Evolutionary conservation across 2,888 invertebrate species (phyloP), one percentile per base, ranked within the genome.

Genomic region (Reticulitermes lucifugus): DNA sequence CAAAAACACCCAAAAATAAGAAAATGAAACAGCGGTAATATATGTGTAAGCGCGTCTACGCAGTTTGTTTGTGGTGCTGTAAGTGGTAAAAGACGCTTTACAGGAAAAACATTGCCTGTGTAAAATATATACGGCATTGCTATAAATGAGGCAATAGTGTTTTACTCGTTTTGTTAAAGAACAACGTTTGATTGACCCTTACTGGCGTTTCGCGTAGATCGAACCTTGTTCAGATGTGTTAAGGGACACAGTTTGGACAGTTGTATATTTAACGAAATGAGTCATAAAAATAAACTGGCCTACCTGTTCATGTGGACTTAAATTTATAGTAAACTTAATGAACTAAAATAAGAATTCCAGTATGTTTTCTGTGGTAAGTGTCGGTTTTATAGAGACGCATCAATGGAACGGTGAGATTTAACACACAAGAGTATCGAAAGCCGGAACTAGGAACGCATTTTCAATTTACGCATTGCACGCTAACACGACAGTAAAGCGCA

Each of bases 401-500:
- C 29, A 29, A 18, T 25, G 70, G 25, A 29, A 25, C 25, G 14
- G 25, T 5, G 9, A 6, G 70, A 12, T 46, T 22, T 41, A 73
- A 73, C 29, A 73, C 25, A 70, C 18, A 35, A 73, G 7, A 2
- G 22, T 71, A 21, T 21, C 35, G 35, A 35, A 65, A 4, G 9
- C 65, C 41, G 7, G 41, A 41, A 29, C 29, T 9, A 71, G 29
- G 1, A 73, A 73, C 73, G 29, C 41, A 1, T 41, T 77, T 77
- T 75, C 75, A 77, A 77, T 77, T 46, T 41, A 77, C n/a, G 77
- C 77, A n/a, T n/a, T 77, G 41, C 46, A 46, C 14, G 46, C 46
- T 46, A 77, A 43, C 77, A 81, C n/a, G 70, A n/a, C 70, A 80
- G 35, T 29, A 80, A 60, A 80, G 59, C 12, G 35, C 70, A 81